Evolutionary conservation across 2,797 vertebrate genomes (phyloP).

Genomic region (Phoxinus dragarum): DNA sequence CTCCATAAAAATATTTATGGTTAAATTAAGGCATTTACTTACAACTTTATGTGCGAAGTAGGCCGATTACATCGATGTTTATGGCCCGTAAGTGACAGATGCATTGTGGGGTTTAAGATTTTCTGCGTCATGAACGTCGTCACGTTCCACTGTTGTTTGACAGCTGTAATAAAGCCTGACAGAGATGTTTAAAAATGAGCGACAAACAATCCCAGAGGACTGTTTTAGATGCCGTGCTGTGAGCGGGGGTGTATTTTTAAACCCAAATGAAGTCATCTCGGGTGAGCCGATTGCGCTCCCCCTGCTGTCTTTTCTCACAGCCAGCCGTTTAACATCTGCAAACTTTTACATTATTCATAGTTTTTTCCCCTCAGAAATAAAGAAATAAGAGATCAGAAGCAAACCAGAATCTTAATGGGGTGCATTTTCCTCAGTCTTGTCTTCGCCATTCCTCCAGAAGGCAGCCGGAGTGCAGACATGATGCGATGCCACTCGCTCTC

Average conservation of each 20-base stretch:
- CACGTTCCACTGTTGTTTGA: not conserved
- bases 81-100: not conserved
- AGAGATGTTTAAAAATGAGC: slow-evolving; percentile 10
- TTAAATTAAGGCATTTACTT: not conserved
- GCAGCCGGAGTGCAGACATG: not conserved
- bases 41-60: not conserved
- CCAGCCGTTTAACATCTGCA: slow-evolving; percentile 31
- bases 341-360: slow-evolving; percentile 52
- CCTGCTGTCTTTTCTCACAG: slow-evolving; percentile 14
- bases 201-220: slow-evolving; percentile 22
- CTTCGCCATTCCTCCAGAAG: not conserved
- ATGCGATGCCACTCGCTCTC: not conserved
- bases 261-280: slow-evolving; percentile 33
- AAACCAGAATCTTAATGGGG: slow-evolving; percentile 31
- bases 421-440: slow-evolving; percentile 13
- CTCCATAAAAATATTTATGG: not conserved
- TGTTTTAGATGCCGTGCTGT: not conserved
- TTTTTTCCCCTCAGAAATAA: slow-evolving; percentile 20
- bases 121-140: not conserved
- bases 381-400: slow-evolving; percentile 46
- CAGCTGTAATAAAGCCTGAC: slow-evolving; percentile 11
- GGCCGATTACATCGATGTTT: not conserved
- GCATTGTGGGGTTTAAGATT: not conserved
- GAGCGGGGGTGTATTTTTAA: slow-evolving; percentile 36
- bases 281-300: slow-evolving; percentile 20